Evolutionary conservation across 1,140 invertebrate species (phyloP), one percentile per base, ranked within the genome.

Genomic region (Trypoxylus dichotomus): DNA sequence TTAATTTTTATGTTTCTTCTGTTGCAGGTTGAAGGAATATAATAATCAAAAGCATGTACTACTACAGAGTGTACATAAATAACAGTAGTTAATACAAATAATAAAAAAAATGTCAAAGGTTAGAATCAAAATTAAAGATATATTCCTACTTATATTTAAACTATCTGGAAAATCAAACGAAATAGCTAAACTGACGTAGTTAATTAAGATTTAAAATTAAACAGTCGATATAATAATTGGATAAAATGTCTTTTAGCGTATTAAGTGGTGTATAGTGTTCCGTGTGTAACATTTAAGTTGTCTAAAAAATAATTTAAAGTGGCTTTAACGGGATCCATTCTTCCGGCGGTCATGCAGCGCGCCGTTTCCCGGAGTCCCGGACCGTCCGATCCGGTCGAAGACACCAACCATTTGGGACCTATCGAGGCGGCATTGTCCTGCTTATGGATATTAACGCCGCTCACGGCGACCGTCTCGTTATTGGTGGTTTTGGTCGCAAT

Each of bases 401-500:
- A 80, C 32, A 42, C 76, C 71, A 81, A 83, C 24, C 77, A 82
- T 1, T 83, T 87, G 60, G 87, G 87, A 10, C 86, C 89, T 74
- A 85, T 90, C 58, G 90, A 90, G 80, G 88, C 87, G 0, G 88
- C 88, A 15, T 87, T 91, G 6, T 89, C 89, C 10, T 89, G 90
- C 80, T 86, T 93, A 60, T 90, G 91, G 89, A 83, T 93, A 15
- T 84, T 93, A 21, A 92, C 92, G 10, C 91, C 92, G 0, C 80
- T 92, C 10, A 88, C 90, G 6, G 91, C 92, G 3, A 89, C 90
- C 15, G 87, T 91, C 1, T 91, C 91, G 13, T 86, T 92, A 8
- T 87, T 91, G 0, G 90, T 91, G 21, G 90, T 93, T 3, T 84
- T 90, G 15, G 88, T 92, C 8, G 91, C 91, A 21, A 89, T 93